phyloP scores from a whole-genome alignment of 2,797 vertebrate genomes.

The Pseudocheirus occidentalis region DNA sequence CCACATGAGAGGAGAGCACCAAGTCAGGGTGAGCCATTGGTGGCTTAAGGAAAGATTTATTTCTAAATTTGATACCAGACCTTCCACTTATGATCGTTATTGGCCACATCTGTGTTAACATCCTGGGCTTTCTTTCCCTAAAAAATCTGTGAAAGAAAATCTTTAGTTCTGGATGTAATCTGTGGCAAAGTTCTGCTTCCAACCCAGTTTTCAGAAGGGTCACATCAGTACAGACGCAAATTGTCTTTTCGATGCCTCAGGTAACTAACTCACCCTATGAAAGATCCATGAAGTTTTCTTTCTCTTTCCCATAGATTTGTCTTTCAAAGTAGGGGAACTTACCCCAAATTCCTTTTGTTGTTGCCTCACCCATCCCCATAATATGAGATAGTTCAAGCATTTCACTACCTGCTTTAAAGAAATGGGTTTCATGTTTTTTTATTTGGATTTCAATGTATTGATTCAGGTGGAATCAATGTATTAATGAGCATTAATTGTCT shows the following conservation, averaged over 20 bases:
- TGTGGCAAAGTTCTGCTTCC: conserved; percentile 49
- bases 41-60: conserved; percentile 63
- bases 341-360: not conserved
- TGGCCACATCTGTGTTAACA: conserved; percentile 34
- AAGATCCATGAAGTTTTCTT: not conserved
- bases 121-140: conserved; percentile 16
- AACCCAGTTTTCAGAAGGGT: conserved; percentile 56
- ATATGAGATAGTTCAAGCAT: not conserved
- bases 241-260: conserved; percentile 48
- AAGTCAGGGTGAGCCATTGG: conserved; percentile 50
- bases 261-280: not conserved
- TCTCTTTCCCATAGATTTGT: not conserved
- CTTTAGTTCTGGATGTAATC: conserved; percentile 36
- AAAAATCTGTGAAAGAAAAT: not conserved
- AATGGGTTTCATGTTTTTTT: not conserved
- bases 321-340: not conserved
- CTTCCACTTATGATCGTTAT: conserved; percentile 52
- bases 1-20: conserved; percentile 45
- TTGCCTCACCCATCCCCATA: not conserved
- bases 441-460: not conserved
- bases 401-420: not conserved
- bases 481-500: not conserved
- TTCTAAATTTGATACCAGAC: conserved; percentile 51
- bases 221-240: conserved; percentile 37
- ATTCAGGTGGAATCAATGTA: not conserved